Percentiles rank a stretch among this genome's conserved stretches.
Evolutionary conservation across 1,140 invertebrate genomes (phyloP).

Genomic region (Anagrus nilaparvatae): DNA sequence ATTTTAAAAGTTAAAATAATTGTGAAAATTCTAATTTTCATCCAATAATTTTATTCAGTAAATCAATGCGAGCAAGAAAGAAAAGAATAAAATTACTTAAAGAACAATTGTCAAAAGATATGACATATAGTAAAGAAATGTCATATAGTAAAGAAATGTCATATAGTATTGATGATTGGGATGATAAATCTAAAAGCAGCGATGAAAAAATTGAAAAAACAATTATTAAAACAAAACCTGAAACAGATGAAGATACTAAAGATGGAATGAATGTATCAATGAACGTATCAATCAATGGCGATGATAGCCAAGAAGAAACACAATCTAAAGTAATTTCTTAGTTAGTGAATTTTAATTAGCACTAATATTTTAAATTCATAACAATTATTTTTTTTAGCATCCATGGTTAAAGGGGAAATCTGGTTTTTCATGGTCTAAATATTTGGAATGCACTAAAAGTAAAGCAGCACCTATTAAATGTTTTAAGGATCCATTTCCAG

Average conservation of each 20-base stretch:
- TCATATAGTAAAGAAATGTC: constrained; percentile 10
- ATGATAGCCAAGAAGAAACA: constrained; percentile 30
- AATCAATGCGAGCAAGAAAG: constrained; percentile 33
- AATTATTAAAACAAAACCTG: constrained; percentile 28
- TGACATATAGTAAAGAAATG: too few species aligned
- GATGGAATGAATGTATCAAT: too few species aligned
- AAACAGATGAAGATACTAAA: constrained; percentile 38
- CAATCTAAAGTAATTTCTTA: constrained; percentile 30
- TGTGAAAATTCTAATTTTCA: constrained; percentile 6
- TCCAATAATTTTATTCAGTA: constrained; percentile 18
- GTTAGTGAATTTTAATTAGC: constrained; percentile 3
- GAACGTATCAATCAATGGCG: constrained; percentile 25
- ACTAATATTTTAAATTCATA: constrained; percentile 5
- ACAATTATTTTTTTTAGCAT: constrained; percentile 32
- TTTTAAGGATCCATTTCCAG: constrained; percentile 67
- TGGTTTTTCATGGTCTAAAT: constrained; percentile 67
- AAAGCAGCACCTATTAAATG: constrained; percentile 64
- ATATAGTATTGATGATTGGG: constrained; percentile 9
- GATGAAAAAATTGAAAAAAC: constrained; percentile 29
- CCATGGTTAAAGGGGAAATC: constrained; percentile 58
- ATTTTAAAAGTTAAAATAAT: neutral
- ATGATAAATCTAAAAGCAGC: constrained; percentile 15
- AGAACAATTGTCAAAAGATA: constrained; percentile 25
- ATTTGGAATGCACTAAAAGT: constrained; percentile 57
- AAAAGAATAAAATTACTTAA: constrained; percentile 37